Conservation (phyloP, 1,140 invertebrate genomes). For the Dendroctonus ponderosae region DNA sequence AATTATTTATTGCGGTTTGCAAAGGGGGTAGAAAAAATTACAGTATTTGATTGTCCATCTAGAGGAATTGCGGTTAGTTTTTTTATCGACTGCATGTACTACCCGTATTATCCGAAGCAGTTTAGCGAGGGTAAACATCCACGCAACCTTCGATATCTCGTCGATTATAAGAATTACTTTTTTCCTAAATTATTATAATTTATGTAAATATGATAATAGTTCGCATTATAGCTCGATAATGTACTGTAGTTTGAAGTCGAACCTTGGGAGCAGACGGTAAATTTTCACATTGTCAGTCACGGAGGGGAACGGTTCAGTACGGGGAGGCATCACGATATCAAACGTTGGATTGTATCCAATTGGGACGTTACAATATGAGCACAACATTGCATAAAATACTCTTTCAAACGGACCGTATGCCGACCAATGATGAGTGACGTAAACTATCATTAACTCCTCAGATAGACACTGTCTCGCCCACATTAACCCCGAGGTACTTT, state of each 20-base stretch:
- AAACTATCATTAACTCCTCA: constrained; percentile 41
- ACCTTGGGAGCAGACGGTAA: constrained; percentile 38
- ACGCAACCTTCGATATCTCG: constrained; percentile 25
- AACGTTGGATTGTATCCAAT: no score
- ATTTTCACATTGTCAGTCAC: constrained; percentile 43
- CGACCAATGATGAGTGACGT: constrained; percentile 45
- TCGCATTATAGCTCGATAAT: constrained; percentile 37
- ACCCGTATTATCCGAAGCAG: constrained; percentile 5
- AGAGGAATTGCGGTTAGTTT: constrained; percentile 1
- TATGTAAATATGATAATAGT: constrained; percentile 44
- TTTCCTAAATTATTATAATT: constrained; percentile 40
- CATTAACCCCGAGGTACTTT: constrained; percentile 33
- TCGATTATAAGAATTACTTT: constrained; percentile 32
- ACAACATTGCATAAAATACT: constrained; percentile 23
- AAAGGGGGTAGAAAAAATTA: constrained; percentile 20
- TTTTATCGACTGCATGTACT: constrained; percentile 6
- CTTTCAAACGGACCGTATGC: constrained; percentile 37
- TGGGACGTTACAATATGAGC: no score
- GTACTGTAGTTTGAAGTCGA: constrained; percentile 29
- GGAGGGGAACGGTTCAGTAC: constrained; percentile 16
- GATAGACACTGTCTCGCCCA: constrained; percentile 36
- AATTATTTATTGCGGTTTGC: no score
- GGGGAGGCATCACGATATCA: constrained; percentile 4
- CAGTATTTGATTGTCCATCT: constrained; percentile 19
- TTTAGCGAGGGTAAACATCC: constrained; percentile 20